phyloP scores from a whole-genome alignment of 1,140 invertebrate genomes.

The Dinoponera quadriceps region DNA sequence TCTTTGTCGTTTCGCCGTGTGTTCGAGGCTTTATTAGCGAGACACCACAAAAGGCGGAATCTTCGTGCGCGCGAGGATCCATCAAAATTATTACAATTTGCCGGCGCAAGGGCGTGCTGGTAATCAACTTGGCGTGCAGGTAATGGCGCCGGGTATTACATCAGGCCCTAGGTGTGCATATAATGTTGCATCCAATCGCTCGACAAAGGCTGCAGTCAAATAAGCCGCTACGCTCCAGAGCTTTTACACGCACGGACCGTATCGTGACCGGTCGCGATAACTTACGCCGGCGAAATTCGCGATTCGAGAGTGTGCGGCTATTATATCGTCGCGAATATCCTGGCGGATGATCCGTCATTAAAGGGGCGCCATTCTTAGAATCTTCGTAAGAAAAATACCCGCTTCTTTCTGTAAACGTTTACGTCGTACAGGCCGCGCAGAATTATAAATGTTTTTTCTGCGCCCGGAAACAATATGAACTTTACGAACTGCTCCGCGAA shows the following conservation, averaged over 20 bases:
- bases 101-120: conserved; percentile 32
- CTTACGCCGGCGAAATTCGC: conserved; percentile 59
- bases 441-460: too few relatives aligned
- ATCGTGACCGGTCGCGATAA: conserved; percentile 64
- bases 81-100: conserved; percentile 34
- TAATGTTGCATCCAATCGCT: conserved; percentile 49
- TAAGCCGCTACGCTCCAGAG: background rate
- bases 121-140: conserved; percentile 69
- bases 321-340: conserved; percentile 60
- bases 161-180: conserved; percentile 44
- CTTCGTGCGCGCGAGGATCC: conserved; percentile 16
- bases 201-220: conserved; percentile 41
- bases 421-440: too few relatives aligned
- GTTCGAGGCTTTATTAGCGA: conserved; percentile 11
- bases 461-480: too few relatives aligned
- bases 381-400: too few relatives aligned
- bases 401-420: too few relatives aligned
- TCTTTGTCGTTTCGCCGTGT: too few relatives aligned
- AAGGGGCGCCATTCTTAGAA: too few relatives aligned
- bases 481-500: too few relatives aligned
- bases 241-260: conserved; percentile 26
- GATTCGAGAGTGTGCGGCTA: conserved; percentile 58
- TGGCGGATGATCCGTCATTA: conserved; percentile 62
- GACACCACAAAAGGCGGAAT: background rate
- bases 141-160: conserved; percentile 47